These are phyloP conservation scores for Austrolebias charrua DNA, from an alignment of 2,797 vertebrate genomes.

Conservation along the genomic window DNA sequence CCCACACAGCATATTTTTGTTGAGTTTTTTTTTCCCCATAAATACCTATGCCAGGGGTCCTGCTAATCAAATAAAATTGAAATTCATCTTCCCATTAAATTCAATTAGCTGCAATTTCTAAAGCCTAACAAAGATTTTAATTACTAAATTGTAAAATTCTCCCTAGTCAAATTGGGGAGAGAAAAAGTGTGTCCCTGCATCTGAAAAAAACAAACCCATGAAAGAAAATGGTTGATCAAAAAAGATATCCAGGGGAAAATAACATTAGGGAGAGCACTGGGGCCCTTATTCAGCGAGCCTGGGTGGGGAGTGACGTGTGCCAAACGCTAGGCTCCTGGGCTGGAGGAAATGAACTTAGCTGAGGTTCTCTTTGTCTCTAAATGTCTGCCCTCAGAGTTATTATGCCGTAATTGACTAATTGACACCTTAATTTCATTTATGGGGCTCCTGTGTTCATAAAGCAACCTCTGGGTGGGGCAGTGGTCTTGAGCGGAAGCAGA, in stretches of 20 bases:
- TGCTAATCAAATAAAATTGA: constrained; percentile 99
- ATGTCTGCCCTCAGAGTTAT: constrained; percentile 87
- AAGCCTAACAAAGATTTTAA: constrained; percentile 99
- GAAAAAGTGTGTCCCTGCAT: constrained; percentile 94
- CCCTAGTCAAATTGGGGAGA: constrained; percentile 98
- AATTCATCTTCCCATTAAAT: constrained; percentile 99
- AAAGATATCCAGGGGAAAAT: constrained; percentile 85
- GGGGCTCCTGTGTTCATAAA: constrained; percentile 84
- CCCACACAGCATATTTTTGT: constrained; percentile 99
- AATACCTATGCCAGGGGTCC: constrained; percentile 99
- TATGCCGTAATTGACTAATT: constrained; percentile 87
- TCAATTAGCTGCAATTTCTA: constrained; percentile 99
- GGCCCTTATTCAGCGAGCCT: constrained; percentile 80
- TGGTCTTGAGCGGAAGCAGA: constrained; percentile 75
- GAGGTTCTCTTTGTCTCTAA: constrained; percentile 85
- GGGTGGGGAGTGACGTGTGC: constrained; percentile 82
- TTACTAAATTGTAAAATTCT: constrained; percentile 99
- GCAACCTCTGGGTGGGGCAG: constrained; percentile 83
- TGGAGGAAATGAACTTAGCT: constrained; percentile 84
- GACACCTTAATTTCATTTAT: constrained; percentile 91
- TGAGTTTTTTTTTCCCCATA: constrained; percentile 97
- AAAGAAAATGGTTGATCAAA: constrained; percentile 91
- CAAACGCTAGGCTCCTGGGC: constrained; percentile 80
- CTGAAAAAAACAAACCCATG: constrained; percentile 86
- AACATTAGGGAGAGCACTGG: constrained; percentile 82